phyloP scores from a whole-genome alignment of 2,888 invertebrate genomes.

The Aleiodes leptofemur region DNA sequence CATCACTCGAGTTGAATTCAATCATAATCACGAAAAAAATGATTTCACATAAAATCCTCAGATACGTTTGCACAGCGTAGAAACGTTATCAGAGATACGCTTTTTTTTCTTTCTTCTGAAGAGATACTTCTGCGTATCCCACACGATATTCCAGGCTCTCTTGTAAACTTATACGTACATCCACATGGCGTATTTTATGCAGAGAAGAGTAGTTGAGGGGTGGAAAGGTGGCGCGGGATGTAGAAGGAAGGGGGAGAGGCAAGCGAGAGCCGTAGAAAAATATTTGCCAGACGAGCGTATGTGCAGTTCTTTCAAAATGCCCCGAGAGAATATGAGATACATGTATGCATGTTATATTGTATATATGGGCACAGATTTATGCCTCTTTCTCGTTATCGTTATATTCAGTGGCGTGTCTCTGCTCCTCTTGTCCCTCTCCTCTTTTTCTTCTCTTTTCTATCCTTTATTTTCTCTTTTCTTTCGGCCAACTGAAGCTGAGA shows the following conservation, averaged over 20 bases:
- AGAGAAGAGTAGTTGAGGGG: constrained; percentile 11
- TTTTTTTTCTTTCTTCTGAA: constrained; percentile 38
- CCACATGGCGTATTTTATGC: constrained; percentile 22
- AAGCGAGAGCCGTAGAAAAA: constrained; percentile 10
- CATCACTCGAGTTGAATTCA: neutral
- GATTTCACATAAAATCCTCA: neutral
- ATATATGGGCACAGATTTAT: constrained; percentile 60
- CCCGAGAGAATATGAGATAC: constrained; percentile 30
- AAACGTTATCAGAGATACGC: constrained; percentile 44
- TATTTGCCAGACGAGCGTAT: constrained; percentile 30
- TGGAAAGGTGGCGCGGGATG: constrained; percentile 7
- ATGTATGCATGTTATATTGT: constrained; percentile 29
- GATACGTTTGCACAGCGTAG: constrained; percentile 33
- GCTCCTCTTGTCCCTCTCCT: neutral
- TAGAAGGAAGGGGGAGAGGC: constrained; percentile 26
- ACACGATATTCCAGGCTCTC: constrained; percentile 15
- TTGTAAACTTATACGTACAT: constrained; percentile 13
- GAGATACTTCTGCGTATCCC: constrained; percentile 41
- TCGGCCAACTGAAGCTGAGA: constrained; percentile 18
- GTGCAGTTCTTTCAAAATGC: constrained; percentile 27
- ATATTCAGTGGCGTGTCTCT: constrained; percentile 40
- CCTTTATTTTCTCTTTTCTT: neutral
- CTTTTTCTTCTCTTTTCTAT: neutral
- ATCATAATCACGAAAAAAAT: neutral
- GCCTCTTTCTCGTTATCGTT: constrained; percentile 64